Percentiles rank a stretch among this genome's conserved stretches.
Evolutionary conservation across 2,888 invertebrate species (phyloP).

Genomic region (Rhagonycha fulva): DNA sequence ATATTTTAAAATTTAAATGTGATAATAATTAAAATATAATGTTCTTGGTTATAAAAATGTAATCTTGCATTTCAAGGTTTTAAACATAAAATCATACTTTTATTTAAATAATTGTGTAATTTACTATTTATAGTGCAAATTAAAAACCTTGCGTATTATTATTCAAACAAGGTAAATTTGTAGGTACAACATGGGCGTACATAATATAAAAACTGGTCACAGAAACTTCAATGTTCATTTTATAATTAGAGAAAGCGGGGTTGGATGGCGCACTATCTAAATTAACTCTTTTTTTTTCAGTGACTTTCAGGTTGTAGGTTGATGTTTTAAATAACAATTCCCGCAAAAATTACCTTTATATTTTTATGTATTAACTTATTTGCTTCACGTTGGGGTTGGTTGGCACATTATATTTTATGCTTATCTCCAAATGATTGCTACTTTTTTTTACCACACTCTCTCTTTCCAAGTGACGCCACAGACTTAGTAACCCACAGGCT

Average conservation of each 20-base stretch:
- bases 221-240: not conserved
- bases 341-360: not conserved
- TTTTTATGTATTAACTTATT: too few species aligned
- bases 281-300: too few species aligned
- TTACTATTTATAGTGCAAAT: not conserved
- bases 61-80: not conserved
- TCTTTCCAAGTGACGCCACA: too few species aligned
- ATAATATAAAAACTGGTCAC: not conserved
- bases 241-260: not conserved
- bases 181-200: not conserved
- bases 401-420: too few species aligned
- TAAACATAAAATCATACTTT: not conserved
- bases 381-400: too few species aligned
- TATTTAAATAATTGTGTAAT: not conserved
- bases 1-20: not conserved
- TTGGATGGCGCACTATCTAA: too few species aligned
- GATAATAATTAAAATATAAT: not conserved
- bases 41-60: not conserved
- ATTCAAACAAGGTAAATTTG: not conserved
- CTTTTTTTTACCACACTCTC: too few species aligned
- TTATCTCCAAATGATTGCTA: too few species aligned
- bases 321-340: not conserved
- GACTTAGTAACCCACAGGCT: too few species aligned
- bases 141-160: not conserved
- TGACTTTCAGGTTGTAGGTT: too few species aligned